Base-by-base conservation (phyloP, 2,888 invertebrate species). In the Anarsia innoxiella region DNA sequence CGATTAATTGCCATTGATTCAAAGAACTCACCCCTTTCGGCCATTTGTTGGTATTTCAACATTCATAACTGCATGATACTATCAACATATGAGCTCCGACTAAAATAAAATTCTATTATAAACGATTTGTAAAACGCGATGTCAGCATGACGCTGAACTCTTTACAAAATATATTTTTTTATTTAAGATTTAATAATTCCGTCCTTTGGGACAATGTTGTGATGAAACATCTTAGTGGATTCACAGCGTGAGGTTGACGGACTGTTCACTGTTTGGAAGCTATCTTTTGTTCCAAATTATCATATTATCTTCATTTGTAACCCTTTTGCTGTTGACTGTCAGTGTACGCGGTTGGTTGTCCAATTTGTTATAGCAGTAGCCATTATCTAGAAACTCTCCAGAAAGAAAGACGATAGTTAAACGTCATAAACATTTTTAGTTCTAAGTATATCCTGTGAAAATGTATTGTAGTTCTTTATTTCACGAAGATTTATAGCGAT, bases 61-160 rank as follows among this genome's bases (percentile, higher is more conserved):
- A 70, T 70, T 66, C 66, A 71, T 71, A 70, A 66, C 61, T 54
- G 51, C 49, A 54, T 56, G 82, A 82, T 83, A 55, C 54, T 73
- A 84, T 84, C 82, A 37, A 59, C 64, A 67, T 62, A 66, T 51
- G 44, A 53, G 57, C 56, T 54, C 41, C 57, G 50, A 58, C 54
- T 68, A 72, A 72, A 72, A 70, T 67, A 62, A 74, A 73, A 73
- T 62, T 73, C 63, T 60, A 66, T 79, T 71, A 80, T 71, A 74
- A 80, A 82, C 67, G 78, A 74, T 69, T 71, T 71, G 71, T 75
- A 60, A 77, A 72, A 80, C 66, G 79, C 67, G 53, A 63, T 82
- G 82, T 84, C 84, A 84, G 84, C 84, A 75, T 83, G 84, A 84
- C 66, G 59, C 66, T 3, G 68, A 66, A 59, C 53, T 57, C 53